Base-by-base conservation (phyloP, 1,140 invertebrate species). In the Oryctes rhinoceros region DNA sequence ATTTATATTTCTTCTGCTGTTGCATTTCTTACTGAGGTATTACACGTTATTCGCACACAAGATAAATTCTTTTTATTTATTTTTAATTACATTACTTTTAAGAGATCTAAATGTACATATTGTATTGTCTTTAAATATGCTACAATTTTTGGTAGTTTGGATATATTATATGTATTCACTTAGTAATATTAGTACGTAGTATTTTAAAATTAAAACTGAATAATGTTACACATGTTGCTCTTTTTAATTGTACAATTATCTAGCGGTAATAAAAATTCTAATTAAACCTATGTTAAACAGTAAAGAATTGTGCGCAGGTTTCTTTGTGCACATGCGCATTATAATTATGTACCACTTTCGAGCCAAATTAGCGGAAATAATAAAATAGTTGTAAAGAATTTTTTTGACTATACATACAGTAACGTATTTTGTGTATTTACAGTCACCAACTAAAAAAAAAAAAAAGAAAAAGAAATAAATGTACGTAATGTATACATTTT, bases 391-490 rank as follows among this genome's bases (percentile, higher is more conserved):
- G 11, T 67, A 67, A 35, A 67, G 65, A 67, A 67, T 67, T 67
- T 67, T 67, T 35, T 67, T 67, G 5, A 13, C 30, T 67, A 62
- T 67, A 67, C 18, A 18, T 20, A 67, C 24, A 24, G 24, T 20
- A 35, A 18, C 65, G 65, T 67, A 67, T 67, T 67, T 67, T 67
- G 65, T 67, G 65, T 67, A 67, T 67, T 67, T 67, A 67, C 65
- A 67, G 65, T 67, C 65, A 67, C 65, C 65, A 67, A 67, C 20
- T 20, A 18, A 67, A 30, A 30, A 67, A 67, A 67, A 67, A 20
- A 67, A 67, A 67, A 20, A 20, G 0, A 7, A 62, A 67, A 67
- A 6, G 65, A 67, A 67, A 20, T 67, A 53, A 24, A 67, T 67
- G 65, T 67, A 35, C 13, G 30, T 67, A 67, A 67, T 67, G 65